Conservation (phyloP, 2,113 vertebrate species). For the Anhinga rufa region DNA sequence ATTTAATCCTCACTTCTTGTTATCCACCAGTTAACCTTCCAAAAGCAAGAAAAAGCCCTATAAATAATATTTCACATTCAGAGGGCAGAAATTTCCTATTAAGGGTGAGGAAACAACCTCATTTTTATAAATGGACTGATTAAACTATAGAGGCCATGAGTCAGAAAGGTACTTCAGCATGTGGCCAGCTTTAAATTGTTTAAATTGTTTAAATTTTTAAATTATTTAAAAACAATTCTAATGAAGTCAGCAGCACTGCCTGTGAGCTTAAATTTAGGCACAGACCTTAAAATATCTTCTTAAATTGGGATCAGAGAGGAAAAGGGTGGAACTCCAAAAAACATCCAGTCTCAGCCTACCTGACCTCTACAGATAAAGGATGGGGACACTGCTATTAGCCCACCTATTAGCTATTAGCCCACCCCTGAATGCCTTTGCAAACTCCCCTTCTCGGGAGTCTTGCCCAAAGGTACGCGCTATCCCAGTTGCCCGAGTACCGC, state of each 20-base stretch:
- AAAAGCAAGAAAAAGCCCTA: background rate
- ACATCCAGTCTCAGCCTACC: background rate
- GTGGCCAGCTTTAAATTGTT: slow-evolving; percentile 21
- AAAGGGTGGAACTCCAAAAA: background rate
- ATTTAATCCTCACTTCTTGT: background rate
- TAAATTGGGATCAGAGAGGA: slow-evolving; percentile 22
- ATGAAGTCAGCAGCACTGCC: slow-evolving; percentile 31
- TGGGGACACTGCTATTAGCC: background rate
- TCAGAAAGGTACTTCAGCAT: slow-evolving; percentile 34
- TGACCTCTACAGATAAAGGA: background rate
- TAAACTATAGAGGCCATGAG: slow-evolving; percentile 36
- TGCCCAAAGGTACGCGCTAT: background rate
- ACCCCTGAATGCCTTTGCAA: background rate
- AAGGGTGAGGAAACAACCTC: slow-evolving; percentile 16
- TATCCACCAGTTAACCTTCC: background rate
- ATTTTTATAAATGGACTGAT: slow-evolving; percentile 42
- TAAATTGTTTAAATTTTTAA: too few relatives aligned
- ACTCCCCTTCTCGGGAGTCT: background rate
- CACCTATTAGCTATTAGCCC: background rate
- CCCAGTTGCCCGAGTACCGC: background rate
- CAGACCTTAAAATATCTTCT: slow-evolving; percentile 31
- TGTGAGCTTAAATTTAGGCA: slow-evolving; percentile 35
- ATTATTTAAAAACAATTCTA: slow-evolving; percentile 60
- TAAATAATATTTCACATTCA: slow-evolving; percentile 16
- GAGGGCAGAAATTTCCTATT: slow-evolving; percentile 21